phyloP scores from a whole-genome alignment of 2,113 vertebrate species.

The Alexandromys fortis region DNA sequence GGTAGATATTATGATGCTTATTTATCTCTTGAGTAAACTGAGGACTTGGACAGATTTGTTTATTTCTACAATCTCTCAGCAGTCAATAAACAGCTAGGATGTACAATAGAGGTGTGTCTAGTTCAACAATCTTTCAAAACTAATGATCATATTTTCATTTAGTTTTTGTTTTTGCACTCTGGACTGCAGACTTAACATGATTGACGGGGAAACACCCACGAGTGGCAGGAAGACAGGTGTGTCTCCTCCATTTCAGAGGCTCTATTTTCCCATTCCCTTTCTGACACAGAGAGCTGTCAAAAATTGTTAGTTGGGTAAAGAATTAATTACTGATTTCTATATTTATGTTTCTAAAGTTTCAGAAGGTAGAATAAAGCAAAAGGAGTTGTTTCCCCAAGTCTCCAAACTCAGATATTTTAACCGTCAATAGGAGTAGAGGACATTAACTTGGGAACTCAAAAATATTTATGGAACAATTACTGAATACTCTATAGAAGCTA shows the following conservation, averaged over 20 bases:
- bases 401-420: background rate
- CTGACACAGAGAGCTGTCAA: background rate
- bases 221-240: background rate
- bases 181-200: background rate
- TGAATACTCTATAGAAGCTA: background rate
- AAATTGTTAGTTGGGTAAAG: background rate
- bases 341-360: background rate
- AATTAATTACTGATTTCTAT: slow-evolving; percentile 27
- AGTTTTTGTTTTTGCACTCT: background rate
- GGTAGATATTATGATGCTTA: background rate
- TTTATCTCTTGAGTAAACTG: slow-evolving; percentile 8
- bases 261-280: background rate
- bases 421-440: background rate
- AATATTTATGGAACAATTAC: slow-evolving; percentile 15
- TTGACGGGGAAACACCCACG: background rate
- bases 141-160: slow-evolving; percentile 12
- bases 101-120: background rate
- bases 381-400: background rate
- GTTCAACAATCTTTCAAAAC: background rate
- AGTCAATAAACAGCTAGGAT: background rate
- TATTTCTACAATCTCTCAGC: background rate
- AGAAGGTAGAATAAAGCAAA: background rate
- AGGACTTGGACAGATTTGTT: background rate
- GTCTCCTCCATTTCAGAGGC: background rate
- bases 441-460: background rate